Evolutionary conservation across 2,797 vertebrate genomes (phyloP), one percentile per base, ranked within the genome.

Genomic region (Ibycter americanus): DNA sequence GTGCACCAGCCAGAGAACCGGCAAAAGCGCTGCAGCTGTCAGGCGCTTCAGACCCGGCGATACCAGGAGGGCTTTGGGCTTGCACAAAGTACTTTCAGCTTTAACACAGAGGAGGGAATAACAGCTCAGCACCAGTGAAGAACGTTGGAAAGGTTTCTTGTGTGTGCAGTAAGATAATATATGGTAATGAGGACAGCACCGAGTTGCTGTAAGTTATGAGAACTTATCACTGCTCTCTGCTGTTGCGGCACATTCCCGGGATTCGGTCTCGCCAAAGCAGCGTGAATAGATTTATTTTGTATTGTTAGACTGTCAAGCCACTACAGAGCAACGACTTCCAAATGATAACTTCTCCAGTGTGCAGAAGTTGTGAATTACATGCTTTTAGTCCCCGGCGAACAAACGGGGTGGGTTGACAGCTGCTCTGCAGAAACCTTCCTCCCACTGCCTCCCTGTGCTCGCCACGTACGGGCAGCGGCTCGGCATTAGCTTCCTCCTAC

Each of bases 271-370:
- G 62, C 98, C 95, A 79, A 93, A 98, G 98, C 97, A 95, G 97
- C 56, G 6, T 97, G 97, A 98, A 97, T 92, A 96, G 97, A 98
- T 98, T 98, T 97, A 97, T 98, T 98, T 97, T 97, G 96, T 91
- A 98, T 98, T 98, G 97, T 98, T 98, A 95, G 97, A 82, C 97
- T 98, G 97, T 98, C 98, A 97, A 97, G 95, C 63, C 96, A 83
- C 95, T 96, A 97, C 95, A 93, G 95, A 98, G 97, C 97, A 97
- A 97, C 97, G 97, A 58, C 98, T 97, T 98, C 94, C 95, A 92
- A 86, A 94, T 87, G 97, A 96, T 97, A 96, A 97, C 97, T 97
- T 96, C 91, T 90, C 93, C 82, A 52, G 96, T 54, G 13, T 89
- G 91, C 94, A 87, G 84, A 94, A 98, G 97, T 96, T 95, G 94